phyloP scores from a whole-genome alignment of 1,140 invertebrate genomes.

The Anoplolepis gracilipes region DNA sequence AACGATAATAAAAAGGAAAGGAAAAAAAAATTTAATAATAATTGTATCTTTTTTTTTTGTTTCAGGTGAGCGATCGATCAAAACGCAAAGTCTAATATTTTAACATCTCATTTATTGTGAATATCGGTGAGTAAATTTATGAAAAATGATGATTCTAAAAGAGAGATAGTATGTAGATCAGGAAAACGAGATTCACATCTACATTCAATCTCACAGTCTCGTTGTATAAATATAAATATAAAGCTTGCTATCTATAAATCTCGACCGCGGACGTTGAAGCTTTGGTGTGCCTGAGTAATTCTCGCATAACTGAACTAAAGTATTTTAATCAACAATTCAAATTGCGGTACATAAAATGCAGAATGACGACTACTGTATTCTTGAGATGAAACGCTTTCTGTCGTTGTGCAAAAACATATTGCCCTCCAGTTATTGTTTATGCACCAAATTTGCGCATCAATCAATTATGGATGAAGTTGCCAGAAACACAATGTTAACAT shows the following conservation, averaged over 20 bases:
- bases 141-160: conserved; percentile 11
- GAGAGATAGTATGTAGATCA: conserved; percentile 1
- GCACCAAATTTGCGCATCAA: conserved; percentile 28
- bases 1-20: neutral
- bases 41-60: conserved; percentile 55
- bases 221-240: conserved; percentile 33
- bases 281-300: conserved; percentile 57
- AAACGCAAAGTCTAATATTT: conserved; percentile 7
- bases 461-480: conserved; percentile 72
- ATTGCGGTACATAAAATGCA: conserved; percentile 68
- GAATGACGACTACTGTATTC: conserved; percentile 50
- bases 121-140: conserved; percentile 28
- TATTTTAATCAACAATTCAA: conserved; percentile 76
- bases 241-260: conserved; percentile 11
- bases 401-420: conserved; percentile 41
- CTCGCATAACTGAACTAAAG: conserved; percentile 69
- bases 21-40: neutral
- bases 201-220: neutral
- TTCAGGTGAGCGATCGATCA: conserved; percentile 67
- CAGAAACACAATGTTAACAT: conserved; percentile 2
- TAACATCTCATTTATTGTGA: too few species aligned
- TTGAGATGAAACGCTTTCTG: conserved; percentile 30
- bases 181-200: conserved; percentile 11
- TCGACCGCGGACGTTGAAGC: conserved; percentile 19
- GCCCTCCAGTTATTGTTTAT: conserved; percentile 62